Evolutionary conservation across 2,888 invertebrate species (phyloP), one percentile per base, ranked within the genome.

Genomic region (Ichneumon xanthorius): DNA sequence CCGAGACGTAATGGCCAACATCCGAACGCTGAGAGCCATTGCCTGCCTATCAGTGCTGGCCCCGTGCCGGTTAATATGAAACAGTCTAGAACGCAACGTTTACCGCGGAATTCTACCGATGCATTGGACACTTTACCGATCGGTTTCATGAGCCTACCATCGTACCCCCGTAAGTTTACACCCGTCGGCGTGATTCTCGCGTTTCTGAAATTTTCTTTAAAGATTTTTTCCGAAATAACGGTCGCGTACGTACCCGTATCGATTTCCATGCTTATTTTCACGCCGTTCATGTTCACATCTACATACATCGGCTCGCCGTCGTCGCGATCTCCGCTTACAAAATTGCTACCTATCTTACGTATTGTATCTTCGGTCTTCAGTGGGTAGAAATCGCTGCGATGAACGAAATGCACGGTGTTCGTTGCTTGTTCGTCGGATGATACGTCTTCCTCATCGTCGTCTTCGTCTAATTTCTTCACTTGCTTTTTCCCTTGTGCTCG

Each of bases 211-310:
- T 73, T 71, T 50, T 81, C 65, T 11, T 81, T 73, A 1, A 58
- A 50, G 9, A 61, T 55, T 40, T 55, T 40, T 58, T 86, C 81
- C 5, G 85, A 85, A 16, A 83, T 80, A 22, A 85, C 82, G 2
- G 81, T 84, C 33, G 68, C 76, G 68, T 71, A 85, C 19, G 88
- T 81, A 9, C 87, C 88, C 7, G 80, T 82, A 67, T 87, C 88
- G 22, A 87, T 75, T 71, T 87, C 83, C 77, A 83, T 82, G n/a
- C 30, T 33, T 55, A 86, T 45, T 5, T 65, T 61, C 22, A 40
- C 76, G 6, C 53, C 68, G 50, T 87, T 81, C 9, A 85, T 40
- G 33, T 9, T 63, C 22, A 84, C 73, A 6, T 67, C 58, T 14
- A 81, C 50, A 68, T 48, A 68, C 83, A 86, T 84, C 5, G 84